Percentiles rank a stretch among this genome's conserved stretches.
Evolutionary conservation across 1,140 invertebrate genomes (phyloP).

Genomic region (Formica selysi): DNA sequence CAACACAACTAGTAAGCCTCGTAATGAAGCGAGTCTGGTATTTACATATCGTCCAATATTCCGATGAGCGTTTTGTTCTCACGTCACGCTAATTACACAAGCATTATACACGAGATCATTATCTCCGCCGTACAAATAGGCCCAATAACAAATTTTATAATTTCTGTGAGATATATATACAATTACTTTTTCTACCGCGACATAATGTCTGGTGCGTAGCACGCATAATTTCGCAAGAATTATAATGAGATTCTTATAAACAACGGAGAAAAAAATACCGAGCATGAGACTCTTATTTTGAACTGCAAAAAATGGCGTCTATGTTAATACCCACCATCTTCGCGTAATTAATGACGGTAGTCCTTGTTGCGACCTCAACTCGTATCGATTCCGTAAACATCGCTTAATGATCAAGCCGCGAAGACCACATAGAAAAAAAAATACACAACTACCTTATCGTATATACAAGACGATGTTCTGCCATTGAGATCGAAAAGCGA

Average conservation of each 20-base stretch:
- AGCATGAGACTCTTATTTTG: background rate
- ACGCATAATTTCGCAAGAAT: slow-evolving; percentile 30
- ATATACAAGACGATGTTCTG: background rate
- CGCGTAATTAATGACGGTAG: slow-evolving; percentile 12
- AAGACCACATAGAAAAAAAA: slow-evolving; percentile 7
- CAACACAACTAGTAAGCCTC: background rate
- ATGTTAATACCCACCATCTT: slow-evolving; percentile 17
- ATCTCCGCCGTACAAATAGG: background rate
- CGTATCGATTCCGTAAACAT: slow-evolving; percentile 44
- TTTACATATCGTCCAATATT: slow-evolving; percentile 2
- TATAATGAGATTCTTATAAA: slow-evolving; percentile 38
- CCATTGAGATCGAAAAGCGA: background rate
- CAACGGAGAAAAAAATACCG: slow-evolving; percentile 10
- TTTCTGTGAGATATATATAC: background rate
- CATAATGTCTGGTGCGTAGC: background rate
- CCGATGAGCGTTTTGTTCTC: background rate
- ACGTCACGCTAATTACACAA: background rate
- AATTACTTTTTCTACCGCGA: slow-evolving; percentile 15
- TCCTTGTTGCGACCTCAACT: background rate
- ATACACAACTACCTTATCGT: background rate
- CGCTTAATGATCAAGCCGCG: background rate
- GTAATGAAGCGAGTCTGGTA: background rate
- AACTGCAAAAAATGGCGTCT: background rate
- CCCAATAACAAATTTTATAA: slow-evolving; percentile 48
- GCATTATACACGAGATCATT: background rate